Evolutionary conservation across 2,113 vertebrate genomes (phyloP), one percentile per base, ranked within the genome.

Genomic region (Ondatra zibethicus): DNA sequence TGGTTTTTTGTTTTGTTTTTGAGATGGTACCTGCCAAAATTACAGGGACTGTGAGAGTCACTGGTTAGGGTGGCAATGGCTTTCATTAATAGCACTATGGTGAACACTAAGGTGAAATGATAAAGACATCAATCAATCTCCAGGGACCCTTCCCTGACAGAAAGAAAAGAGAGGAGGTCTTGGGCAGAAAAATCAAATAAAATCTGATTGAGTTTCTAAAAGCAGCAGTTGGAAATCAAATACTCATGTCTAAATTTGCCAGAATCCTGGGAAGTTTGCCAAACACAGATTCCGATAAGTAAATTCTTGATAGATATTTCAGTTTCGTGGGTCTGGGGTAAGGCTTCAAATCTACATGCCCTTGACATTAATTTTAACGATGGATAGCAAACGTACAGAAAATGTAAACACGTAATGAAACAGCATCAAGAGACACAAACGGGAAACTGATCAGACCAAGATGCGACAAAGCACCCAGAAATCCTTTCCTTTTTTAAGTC

Each of bases 241-340:
- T 90, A 10, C 91, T 50, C 29, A 0, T 36, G 25, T 88, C 87
- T 42, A 85, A 92, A 93, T 65, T 39, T 7, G 65, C 76, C 55
- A 96, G 76, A 93, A 94, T 93, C 23, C 31, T 27, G 3, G 13
- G 50, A 19, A 91, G 29, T 55, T 72, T 92, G 68, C 55, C n/a
- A 90, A 81, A 94, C 12, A 76, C 78, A 52, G 55, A 33, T 21
- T n/a, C 42, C 77, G 55, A 85, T 33, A 68, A 47, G 2, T 63
- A 70, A 78, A 92, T 13, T 65, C 19, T 72, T 84, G 63, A 45
- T 47, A 68, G 50, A 65, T 82, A 89, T 36, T 63, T 65, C 78
- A 93, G 91, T n/a, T 86, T n/a, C 25, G 63, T 45, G 78, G 85
- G 23, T 91, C 47, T 94, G 36, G 81, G 73, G 77, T 85, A 73